Percentiles rank a stretch among this genome's conserved stretches.
Evolutionary conservation across 2,888 invertebrate species (phyloP).

Genomic region (Diploptera punctata): DNA sequence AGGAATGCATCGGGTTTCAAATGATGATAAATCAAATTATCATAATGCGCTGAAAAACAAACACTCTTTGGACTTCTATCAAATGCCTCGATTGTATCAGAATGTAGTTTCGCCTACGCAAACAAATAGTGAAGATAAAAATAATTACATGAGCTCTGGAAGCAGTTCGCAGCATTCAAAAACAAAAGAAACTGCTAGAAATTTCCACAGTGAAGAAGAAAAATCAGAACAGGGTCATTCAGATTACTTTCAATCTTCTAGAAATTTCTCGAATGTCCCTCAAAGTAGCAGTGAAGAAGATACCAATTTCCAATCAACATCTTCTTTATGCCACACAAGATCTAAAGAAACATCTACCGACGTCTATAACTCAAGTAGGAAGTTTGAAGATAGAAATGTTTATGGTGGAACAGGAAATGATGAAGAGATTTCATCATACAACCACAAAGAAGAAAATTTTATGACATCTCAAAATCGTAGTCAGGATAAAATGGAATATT

Average conservation of each 20-base stretch:
- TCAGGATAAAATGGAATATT: not conserved
- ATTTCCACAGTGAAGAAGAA: conserved; percentile 7
- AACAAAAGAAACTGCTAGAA: not conserved
- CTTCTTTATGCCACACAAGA: not conserved
- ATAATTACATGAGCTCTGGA: not conserved
- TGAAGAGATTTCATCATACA: not conserved
- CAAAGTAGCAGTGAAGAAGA: not conserved
- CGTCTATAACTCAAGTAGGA: not conserved
- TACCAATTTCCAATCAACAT: not conserved
- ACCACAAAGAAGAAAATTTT: conserved; percentile 1
- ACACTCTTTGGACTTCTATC: conserved; percentile 5
- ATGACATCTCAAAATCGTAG: not conserved
- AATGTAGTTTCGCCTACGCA: not conserved
- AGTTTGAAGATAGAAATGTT: not conserved
- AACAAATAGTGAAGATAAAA: conserved; percentile 9
- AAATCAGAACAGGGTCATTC: not conserved
- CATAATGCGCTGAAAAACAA: not conserved
- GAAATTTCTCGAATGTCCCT: conserved; percentile 6
- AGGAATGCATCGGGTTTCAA: not conserved
- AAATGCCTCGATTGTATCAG: conserved; percentile 12
- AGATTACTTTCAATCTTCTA: not conserved
- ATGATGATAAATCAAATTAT: conserved; percentile 2
- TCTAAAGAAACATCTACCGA: not conserved
- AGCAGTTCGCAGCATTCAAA: not conserved
- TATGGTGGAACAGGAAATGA: not conserved